phyloP scores from a whole-genome alignment of 2,113 vertebrate genomes.

The Phalacrocorax carbo region DNA sequence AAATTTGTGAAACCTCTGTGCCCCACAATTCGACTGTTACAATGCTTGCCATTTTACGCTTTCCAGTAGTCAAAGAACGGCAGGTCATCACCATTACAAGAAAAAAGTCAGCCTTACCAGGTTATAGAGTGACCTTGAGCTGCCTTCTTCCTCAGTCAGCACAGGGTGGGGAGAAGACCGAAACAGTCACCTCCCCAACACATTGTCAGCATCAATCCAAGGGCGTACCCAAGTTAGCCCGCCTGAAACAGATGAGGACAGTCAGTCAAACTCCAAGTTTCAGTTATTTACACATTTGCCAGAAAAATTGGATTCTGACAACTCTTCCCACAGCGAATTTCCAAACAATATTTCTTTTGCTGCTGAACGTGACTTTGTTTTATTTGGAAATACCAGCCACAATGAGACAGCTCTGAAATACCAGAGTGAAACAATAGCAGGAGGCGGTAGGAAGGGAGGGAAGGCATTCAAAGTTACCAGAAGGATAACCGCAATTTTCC shows the following conservation, averaged over 20 bases:
- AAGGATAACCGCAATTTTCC: slow-evolving; percentile 13
- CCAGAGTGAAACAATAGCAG: neutral
- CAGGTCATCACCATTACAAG: neutral
- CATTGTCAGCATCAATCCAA: neutral
- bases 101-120: neutral
- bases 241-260: neutral
- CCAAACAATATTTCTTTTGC: neutral
- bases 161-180: fast-evolving
- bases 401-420: neutral
- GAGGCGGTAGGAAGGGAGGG: neutral
- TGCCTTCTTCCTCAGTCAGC: neutral
- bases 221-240: neutral
- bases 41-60: neutral
- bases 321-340: neutral
- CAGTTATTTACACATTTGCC: neutral
- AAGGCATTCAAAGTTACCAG: neutral
- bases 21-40: neutral
- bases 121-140: neutral
- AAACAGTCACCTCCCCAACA: neutral
- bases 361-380: neutral
- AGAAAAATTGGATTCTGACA: neutral
- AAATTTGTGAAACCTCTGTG: neutral
- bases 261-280: neutral
- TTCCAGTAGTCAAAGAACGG: neutral
- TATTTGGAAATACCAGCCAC: neutral